A percentile compares a stretch with the other conserved stretches of the same genome.
These are phyloP conservation scores for Aphis craccivora DNA, from an alignment of 1,140 invertebrate genomes.

Conservation along the genomic window DNA sequence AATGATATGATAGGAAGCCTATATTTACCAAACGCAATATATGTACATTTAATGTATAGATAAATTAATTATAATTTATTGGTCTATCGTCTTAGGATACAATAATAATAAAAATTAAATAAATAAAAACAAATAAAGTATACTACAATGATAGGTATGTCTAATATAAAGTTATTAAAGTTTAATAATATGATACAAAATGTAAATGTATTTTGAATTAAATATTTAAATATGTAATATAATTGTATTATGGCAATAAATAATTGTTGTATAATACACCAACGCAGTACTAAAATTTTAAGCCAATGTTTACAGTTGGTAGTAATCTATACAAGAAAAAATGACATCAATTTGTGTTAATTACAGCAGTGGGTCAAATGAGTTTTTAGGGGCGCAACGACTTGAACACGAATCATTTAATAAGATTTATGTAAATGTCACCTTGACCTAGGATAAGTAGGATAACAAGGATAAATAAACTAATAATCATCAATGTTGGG, in stretches of 20 bases:
- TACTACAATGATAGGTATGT: no score
- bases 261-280: not conserved
- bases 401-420: not conserved
- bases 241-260: not conserved
- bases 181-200: not conserved
- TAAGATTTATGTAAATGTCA: not conserved
- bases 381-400: not conserved
- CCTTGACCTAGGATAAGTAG: conserved; percentile 44
- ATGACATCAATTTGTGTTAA: not conserved
- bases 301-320: not conserved
- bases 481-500: not conserved
- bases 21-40: not conserved
- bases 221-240: not conserved
- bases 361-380: not conserved
- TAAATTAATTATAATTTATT: not conserved
- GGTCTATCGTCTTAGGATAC: not conserved
- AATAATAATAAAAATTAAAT: not conserved
- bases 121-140: not conserved
- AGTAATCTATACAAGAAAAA: not conserved
- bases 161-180: not conserved
- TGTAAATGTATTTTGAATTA: not conserved
- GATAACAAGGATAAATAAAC: not conserved
- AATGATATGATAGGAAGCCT: no score
- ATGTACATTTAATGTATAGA: not conserved
- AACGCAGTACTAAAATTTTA: not conserved